Evolutionary conservation across 2,113 vertebrate species (phyloP), one percentile per base, ranked within the genome.

Genomic region (Orthonyx spaldingii): DNA sequence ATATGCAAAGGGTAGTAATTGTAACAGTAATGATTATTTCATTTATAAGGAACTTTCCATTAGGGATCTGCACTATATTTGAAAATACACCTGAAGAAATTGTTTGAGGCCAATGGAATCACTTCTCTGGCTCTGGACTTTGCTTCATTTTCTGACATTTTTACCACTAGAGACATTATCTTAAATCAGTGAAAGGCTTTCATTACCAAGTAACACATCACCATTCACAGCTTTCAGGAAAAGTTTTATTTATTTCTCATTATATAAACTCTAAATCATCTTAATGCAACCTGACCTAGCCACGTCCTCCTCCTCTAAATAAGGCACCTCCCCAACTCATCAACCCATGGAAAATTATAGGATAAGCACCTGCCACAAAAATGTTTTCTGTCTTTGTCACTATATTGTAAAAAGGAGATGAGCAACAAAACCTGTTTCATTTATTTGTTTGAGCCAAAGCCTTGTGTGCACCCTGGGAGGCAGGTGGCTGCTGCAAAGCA

Each of bases 331-430:
- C 71, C 49, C 82, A 35, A 91, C 49, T 85, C 75, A 94, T 68
- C 79, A 95, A 57, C 33, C 61, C 78, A 91, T 69, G 42, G 64
- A 93, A 90, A 95, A 87, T 89, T 90, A 86, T 90, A 95, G 80
- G 93, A 94, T 89, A 90, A 77, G 41, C 88, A 90, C 86, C 84
- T 91, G 74, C 66, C 69, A 89, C 63, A 89, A 84, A 96, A 69
- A 93, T 94, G 57, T 91, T 75, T 95, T 84, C 83, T 53, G 64
- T 60, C 92, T 87, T 94, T 57, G 94, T 88, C 82, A 88, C 32
- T 60, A 49, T 81, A 76, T 17, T 82, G 75, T 83, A 92, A 81
- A 91, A 96, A 89, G 32, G 37, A 94, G 89, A 89, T 68, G 8
- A 94, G 92, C 53, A 71, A 68, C 87, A 84, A 93, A 91, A 66